Base-by-base conservation (phyloP, 2,113 vertebrate species). In the Ctenomys sociabilis region DNA sequence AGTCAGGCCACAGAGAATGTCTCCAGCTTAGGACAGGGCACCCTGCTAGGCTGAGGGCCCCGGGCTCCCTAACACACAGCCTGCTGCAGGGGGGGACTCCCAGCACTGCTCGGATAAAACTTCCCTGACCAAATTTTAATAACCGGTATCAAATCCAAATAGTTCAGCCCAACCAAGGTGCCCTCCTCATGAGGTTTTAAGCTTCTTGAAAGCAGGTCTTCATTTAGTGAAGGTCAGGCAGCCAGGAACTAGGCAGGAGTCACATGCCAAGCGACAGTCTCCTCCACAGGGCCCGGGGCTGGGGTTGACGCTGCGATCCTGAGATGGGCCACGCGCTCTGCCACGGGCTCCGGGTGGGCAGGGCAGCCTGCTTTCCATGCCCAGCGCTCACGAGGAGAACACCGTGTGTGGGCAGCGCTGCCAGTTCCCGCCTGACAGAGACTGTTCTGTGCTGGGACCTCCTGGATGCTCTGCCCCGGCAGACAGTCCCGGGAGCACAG, bases 261-360 rank as follows among this genome's bases (percentile, higher is more conserved):
- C 35, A 5, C 35, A 3, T 73, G 11, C n/a, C 35, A 11, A 37
- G 43, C 12, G 54, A 70, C 40, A 12, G 37, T 35, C 1, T 49
- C 43, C 43, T 61, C 0, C 14, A 19, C 8, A 30, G 35, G n/a
- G 1, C 59, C 28, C 3, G 7, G 24, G 45, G 37, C 3, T 49
- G 40, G 2, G 7, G 21, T 0, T 6, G n/a, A 19, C 35, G 0
- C 21, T 88, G 52, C 11, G 2, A 28, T 4, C 35, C 86, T 17
- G 14, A 19, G 30, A 80, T 8, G 45, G 45, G 9, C 45, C 28
- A 12, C 4, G 40, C 40, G 11, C 75, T 49, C 26, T 37, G 57
- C 14, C 78, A 35, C 4, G 30, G 68, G 24, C 63, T 22, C 63
- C 3, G 32, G 40, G 59, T 24, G 7, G n/a, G 75, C 40, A 16